Percentiles rank a stretch among this genome's conserved stretches.
Conservation (phyloP, 2,797 vertebrate species). For the Tangara arthus region DNA sequence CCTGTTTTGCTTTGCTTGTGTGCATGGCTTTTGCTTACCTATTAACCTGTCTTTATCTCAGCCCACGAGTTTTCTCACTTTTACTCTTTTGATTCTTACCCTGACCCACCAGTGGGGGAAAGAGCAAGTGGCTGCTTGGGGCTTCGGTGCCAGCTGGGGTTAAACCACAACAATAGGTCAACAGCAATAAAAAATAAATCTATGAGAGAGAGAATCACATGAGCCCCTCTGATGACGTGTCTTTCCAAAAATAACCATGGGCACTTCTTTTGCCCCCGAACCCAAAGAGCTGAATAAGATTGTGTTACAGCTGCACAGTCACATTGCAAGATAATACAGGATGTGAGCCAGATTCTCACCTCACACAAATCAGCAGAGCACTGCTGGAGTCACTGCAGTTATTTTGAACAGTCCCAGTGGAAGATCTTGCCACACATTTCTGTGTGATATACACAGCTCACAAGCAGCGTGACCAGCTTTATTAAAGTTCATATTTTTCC, state of each 20-base stretch:
- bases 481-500: constrained; percentile 32
- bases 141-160: not conserved
- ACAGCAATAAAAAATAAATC: constrained; percentile 31
- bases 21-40: not conserved
- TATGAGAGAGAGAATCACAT: not conserved
- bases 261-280: not conserved
- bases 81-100: not conserved
- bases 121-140: not conserved
- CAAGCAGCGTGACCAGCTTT: not conserved
- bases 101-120: not conserved
- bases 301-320: not conserved
- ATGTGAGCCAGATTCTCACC: constrained; percentile 41
- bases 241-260: constrained; percentile 26
- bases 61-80: not conserved
- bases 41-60: not conserved
- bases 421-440: constrained; percentile 5
- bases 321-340: constrained; percentile 15
- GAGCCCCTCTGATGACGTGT: not conserved
- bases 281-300: constrained; percentile 17
- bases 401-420: not conserved
- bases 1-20: not conserved
- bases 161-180: not conserved
- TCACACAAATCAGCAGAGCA: not conserved
- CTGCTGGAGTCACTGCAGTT: constrained; percentile 21
- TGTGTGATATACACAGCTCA: constrained; percentile 10